These are phyloP conservation scores for Drosophila repletoides DNA, from an alignment of 1,140 invertebrate species.

Conservation along the genomic window DNA sequence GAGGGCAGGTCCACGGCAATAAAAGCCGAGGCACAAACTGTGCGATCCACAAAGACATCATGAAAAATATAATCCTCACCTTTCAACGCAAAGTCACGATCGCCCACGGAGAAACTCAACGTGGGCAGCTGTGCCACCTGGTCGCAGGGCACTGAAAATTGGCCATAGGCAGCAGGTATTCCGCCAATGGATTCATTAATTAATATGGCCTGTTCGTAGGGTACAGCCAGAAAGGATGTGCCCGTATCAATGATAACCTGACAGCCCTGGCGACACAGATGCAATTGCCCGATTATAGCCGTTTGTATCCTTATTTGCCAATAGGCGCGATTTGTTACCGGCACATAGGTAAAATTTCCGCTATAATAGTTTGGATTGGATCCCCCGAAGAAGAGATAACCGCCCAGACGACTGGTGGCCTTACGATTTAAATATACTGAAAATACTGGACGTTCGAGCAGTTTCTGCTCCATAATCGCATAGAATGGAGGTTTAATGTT, in stretches of 20 bases:
- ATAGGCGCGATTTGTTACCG: conserved; percentile 62
- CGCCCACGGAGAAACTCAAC: conserved; percentile 59
- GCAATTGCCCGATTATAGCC: conserved; percentile 44
- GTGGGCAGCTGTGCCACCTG: conserved; percentile 41
- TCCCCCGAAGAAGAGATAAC: conserved; percentile 73
- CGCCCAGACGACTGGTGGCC: conserved; percentile 82
- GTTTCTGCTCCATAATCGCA: conserved; percentile 94
- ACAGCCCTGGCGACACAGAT: conserved; percentile 83
- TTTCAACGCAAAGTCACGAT: conserved; percentile 45
- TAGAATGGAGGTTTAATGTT: conserved; percentile 96
- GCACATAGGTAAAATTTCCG: conserved; percentile 73
- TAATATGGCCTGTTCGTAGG: conserved; percentile 73
- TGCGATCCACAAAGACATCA: conserved; percentile 40
- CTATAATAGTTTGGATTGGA: conserved; percentile 57
- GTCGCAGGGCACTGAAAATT: conserved; percentile 53
- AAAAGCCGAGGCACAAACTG: conserved; percentile 57
- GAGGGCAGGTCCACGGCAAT: conserved; percentile 67
- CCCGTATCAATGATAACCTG: conserved; percentile 90
- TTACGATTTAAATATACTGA: conserved; percentile 94
- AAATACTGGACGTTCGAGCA: conserved; percentile 91
- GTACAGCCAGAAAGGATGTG: conserved; percentile 89
- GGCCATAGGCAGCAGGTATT: conserved; percentile 48
- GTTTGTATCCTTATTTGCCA: conserved; percentile 76
- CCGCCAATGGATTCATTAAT: conserved; percentile 66
- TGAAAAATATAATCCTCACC: conserved; percentile 62